These are phyloP conservation scores for Chrysaora quinquecirrha DNA, from an alignment of 30 jellyfish, hydroid and myxozoan species.

Conservation along the genomic window DNA sequence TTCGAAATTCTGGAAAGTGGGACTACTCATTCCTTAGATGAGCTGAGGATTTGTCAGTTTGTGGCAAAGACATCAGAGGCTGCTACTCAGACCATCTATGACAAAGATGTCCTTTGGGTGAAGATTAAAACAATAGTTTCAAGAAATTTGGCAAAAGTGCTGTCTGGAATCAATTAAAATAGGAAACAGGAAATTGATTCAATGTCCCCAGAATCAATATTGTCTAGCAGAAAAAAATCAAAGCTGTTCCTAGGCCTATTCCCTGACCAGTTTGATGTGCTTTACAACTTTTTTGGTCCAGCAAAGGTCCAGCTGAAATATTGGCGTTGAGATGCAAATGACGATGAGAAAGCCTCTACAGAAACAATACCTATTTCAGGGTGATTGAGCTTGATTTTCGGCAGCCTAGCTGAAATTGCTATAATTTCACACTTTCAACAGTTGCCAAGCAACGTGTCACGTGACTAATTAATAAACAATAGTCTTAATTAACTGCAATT, in stretches of 20 bases:
- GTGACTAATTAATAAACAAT: too few species aligned
- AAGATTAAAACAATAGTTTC: constrained; percentile 14
- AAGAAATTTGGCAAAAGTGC: constrained; percentile 11
- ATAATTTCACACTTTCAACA: too few species aligned
- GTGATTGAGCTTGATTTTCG: too few species aligned
- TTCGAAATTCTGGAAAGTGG: constrained; percentile 14
- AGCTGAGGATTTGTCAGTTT: neutral
- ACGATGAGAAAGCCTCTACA: neutral
- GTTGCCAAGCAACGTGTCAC: too few species aligned
- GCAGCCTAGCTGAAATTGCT: too few species aligned
- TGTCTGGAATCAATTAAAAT: neutral
- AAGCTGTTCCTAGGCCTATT: constrained; percentile 33
- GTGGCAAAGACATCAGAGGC: constrained; percentile 8
- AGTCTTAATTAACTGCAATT: too few species aligned
- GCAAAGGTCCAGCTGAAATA: constrained; percentile 45
- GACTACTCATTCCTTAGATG: neutral
- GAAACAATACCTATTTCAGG: neutral
- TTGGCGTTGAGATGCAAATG: neutral
- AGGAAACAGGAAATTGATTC: neutral
- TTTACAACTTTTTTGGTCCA: constrained; percentile 40
- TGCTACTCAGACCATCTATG: constrained; percentile 40
- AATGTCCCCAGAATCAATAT: constrained; percentile 33
- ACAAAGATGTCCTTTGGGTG: constrained; percentile 22
- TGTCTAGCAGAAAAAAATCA: constrained; percentile 5
- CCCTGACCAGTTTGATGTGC: constrained; percentile 32